Evolutionary conservation across 2,888 invertebrate species (phyloP).

Genomic region (Nasonia oneida): DNA sequence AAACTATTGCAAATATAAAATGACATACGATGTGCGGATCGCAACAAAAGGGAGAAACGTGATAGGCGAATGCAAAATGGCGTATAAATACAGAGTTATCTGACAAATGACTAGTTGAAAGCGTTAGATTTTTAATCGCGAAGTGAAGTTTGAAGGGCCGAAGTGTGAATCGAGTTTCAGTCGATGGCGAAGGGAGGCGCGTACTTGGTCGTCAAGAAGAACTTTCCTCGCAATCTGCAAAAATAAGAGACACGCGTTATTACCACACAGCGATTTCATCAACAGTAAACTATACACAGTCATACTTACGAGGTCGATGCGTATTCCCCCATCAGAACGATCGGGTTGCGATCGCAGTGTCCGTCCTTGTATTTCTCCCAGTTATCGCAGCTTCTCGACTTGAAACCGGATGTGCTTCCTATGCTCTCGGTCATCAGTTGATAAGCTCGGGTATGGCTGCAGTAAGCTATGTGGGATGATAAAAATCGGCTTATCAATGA

Average conservation of each 20-base stretch:
- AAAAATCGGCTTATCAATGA: background rate
- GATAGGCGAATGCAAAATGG: background rate
- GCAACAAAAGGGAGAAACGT: too few species aligned
- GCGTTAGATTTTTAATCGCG: constrained; percentile 63
- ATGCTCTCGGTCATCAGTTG: constrained; percentile 85
- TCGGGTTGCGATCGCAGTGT: constrained; percentile 75
- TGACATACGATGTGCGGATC: too few species aligned
- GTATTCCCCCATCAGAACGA: constrained; percentile 82
- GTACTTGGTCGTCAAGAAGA: constrained; percentile 71
- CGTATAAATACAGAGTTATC: constrained; percentile 60
- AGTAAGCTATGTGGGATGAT: constrained; percentile 77
- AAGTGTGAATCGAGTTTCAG: constrained; percentile 55
- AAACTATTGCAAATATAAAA: too few species aligned
- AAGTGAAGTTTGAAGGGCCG: constrained; percentile 32
- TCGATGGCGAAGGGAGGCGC: constrained; percentile 72
- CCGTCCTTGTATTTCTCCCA: constrained; percentile 80
- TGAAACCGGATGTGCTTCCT: constrained; percentile 80
- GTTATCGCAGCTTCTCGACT: constrained; percentile 82
- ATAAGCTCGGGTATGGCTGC: constrained; percentile 86
- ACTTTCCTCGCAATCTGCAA: constrained; percentile 72
- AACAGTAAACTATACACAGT: too few species aligned
- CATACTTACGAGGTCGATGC: constrained; percentile 71
- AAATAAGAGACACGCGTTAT: background rate
- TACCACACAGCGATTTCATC: too few species aligned
- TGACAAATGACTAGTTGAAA: constrained; percentile 73